Evolutionary conservation across 2,888 invertebrate species (phyloP).

Genomic region (Eulithis prunata): DNA sequence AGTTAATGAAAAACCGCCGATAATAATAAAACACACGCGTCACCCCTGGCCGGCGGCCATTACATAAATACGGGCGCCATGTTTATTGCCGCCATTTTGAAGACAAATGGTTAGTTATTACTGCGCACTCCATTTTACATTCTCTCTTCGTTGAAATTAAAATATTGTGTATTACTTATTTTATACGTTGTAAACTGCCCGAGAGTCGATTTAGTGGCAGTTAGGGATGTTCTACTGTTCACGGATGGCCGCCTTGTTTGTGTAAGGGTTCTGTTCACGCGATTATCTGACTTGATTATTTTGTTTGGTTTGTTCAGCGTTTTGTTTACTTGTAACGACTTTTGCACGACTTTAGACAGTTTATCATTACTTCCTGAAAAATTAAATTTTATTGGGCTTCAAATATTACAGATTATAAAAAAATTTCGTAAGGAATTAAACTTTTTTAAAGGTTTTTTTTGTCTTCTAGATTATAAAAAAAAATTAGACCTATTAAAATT

Average conservation of each 20-base stretch:
- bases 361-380: too few relatives aligned
- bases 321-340: neutral
- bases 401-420: too few relatives aligned
- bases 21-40: constrained; percentile 77
- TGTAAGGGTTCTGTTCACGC: constrained; percentile 27
- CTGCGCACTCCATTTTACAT: constrained; percentile 81
- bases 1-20: constrained; percentile 78
- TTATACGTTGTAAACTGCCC: constrained; percentile 74
- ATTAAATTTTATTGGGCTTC: too few relatives aligned
- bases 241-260: constrained; percentile 48
- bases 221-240: constrained; percentile 59
- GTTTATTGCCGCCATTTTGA: constrained; percentile 84
- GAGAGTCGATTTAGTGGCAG: constrained; percentile 71
- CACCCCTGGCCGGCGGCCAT: constrained; percentile 79
- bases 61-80: constrained; percentile 83
- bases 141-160: constrained; percentile 80
- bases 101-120: constrained; percentile 85
- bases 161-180: constrained; percentile 82
- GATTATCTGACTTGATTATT: neutral
- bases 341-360: neutral
- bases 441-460: too few relatives aligned
- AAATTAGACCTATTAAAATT: too few relatives aligned
- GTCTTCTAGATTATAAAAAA: too few relatives aligned
- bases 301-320: neutral
- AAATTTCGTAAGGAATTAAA: too few relatives aligned